Evolutionary conservation across 2,888 invertebrate genomes (phyloP), one percentile per base, ranked within the genome.

Genomic region (Cecidostiba fungosa): DNA sequence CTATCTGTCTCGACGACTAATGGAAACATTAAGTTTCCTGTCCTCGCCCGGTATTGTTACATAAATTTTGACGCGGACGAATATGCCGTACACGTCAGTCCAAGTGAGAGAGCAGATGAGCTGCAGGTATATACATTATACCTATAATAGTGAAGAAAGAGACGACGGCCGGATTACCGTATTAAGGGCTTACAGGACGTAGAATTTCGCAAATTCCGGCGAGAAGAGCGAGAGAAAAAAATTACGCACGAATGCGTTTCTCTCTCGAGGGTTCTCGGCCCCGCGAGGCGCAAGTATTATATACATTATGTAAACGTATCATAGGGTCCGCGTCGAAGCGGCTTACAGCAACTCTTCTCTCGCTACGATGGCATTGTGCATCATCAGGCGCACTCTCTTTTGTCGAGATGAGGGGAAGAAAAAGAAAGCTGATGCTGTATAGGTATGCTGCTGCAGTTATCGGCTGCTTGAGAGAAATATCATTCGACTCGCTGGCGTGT

Each of bases 1-100:
- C 43, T 69, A 47, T 39, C 14, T 4, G 14, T 14, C 26, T 3
- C n/a, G 0, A 5, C 47, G 66, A 26, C 89, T 90, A 90, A 91
- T 91, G 90, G 89, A 91, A 90, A 91, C 90, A 90, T 91, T 90
- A 91, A 88, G 87, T 89, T 89, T 84, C 88, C 77, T 85, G 80
- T 84, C 77, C 86, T 76, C 82, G 72, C 47, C 80, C 43, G 23
- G 39, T 6, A 86, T 83, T 81, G 77, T 77, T 84, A 77, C 80
- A 73, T 81, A 72, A 70, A 86, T 86, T 81, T 80, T 77, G 74
- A 80, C 69, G 47, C 26, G 43, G 32, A 39, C 54, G 26, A 36
- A 80, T 39, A 10, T 43, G 32, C 50, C 79, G n/a, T n/a, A n/a
- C n/a, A n/a, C n/a, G 62, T 59, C 32, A 54, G 54, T 36, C 36